Evolutionary conservation across 1,140 invertebrate genomes (phyloP).

Genomic region (Caenorhabditis remanei): DNA sequence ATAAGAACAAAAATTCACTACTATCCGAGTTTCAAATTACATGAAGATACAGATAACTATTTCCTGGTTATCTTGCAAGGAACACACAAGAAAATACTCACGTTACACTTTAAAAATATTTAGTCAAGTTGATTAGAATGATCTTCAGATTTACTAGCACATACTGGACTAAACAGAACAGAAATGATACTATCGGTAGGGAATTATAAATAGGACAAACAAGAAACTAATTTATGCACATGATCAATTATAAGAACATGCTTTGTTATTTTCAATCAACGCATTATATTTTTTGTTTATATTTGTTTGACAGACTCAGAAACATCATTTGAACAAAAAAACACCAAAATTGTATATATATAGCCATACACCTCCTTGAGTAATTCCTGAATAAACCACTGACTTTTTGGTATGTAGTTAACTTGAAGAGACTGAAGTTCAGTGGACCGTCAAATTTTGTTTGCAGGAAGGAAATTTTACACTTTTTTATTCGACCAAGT

Average conservation of each 20-base stretch:
- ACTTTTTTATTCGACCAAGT: conserved; percentile 35
- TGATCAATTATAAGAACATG: background rate
- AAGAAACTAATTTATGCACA: conserved; percentile 2
- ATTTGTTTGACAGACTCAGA: background rate
- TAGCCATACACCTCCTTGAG: background rate
- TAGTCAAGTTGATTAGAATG: no score
- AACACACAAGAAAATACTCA: no score
- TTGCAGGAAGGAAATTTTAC: background rate
- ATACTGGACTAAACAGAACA: background rate
- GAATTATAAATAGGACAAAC: background rate
- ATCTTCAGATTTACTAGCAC: no score
- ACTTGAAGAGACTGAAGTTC: conserved; percentile 34
- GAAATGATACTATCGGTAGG: no score
- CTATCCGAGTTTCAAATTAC: no score
- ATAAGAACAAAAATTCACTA: background rate
- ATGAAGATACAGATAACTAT: no score
- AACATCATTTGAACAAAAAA: background rate
- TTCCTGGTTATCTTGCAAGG: no score
- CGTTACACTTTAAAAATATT: no score
- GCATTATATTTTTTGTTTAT: background rate
- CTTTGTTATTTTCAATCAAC: background rate
- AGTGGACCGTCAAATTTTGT: conserved; percentile 38
- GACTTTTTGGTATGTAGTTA: conserved; percentile 1
- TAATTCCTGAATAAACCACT: background rate
- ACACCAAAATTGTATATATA: background rate